Evolutionary conservation across 64 coral and sea anemone genomes (phyloP).

Genomic region (Montipora foliosa): DNA sequence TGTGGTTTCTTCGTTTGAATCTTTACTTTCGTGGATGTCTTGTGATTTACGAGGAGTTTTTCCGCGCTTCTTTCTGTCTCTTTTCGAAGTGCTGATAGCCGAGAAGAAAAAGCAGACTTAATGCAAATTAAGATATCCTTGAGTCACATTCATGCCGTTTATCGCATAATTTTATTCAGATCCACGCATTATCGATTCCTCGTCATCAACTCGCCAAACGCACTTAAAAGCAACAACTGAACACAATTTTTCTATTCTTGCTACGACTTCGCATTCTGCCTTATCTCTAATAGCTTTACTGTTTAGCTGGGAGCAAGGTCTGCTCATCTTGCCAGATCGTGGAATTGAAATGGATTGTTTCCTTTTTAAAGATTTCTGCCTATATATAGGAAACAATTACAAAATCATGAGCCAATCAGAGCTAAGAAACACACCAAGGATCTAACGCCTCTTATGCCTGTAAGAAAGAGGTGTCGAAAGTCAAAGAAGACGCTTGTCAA

Average conservation of each 20-base stretch:
- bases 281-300: conserved; percentile 13
- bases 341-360: no score
- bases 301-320: conserved; percentile 35
- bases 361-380: no score
- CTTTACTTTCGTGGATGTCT: no score
- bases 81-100: neutral
- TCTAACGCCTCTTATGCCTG: no score
- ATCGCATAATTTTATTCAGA: conserved; percentile 22
- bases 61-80: neutral
- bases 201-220: conserved; percentile 8
- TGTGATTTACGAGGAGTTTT: no score
- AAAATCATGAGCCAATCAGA: no score
- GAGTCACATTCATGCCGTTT: conserved; percentile 34
- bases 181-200: conserved; percentile 32
- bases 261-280: neutral
- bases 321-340: neutral
- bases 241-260: conserved; percentile 12
- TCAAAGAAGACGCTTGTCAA: no score
- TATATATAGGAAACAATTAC: no score
- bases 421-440: no score
- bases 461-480: no score
- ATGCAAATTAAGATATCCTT: neutral
- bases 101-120: conserved; percentile 12
- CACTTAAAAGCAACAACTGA: conserved; percentile 11
- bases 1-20: no score